Conservation (phyloP, 2,113 vertebrate genomes). For the Cairina moschata region DNA sequence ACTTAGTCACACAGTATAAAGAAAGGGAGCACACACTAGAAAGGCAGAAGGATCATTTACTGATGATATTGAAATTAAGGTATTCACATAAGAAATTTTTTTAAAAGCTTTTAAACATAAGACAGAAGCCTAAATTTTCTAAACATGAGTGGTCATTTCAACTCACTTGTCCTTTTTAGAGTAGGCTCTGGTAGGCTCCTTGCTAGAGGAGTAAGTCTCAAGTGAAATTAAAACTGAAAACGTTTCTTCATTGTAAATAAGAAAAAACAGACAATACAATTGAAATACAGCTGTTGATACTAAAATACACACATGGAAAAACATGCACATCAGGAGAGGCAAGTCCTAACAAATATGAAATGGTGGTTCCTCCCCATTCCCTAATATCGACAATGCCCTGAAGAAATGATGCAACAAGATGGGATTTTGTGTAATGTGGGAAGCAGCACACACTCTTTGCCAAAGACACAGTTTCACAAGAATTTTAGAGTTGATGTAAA, state of each 20-base stretch:
- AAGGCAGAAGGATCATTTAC: background rate
- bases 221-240: background rate
- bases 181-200: background rate
- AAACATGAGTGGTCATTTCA: background rate
- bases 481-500: background rate
- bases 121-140: background rate
- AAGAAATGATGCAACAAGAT: background rate
- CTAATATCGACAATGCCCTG: background rate
- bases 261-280: background rate
- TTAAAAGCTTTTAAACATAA: background rate
- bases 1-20: background rate
- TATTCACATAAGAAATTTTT: background rate
- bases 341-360: background rate
- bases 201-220: background rate
- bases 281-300: background rate
- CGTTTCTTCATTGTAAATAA: background rate
- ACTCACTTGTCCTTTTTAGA: background rate
- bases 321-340: background rate
- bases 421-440: background rate
- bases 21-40: background rate
- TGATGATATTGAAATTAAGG: background rate
- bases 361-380: background rate
- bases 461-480: background rate
- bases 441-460: background rate
- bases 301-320: background rate